phyloP scores from a whole-genome alignment of 2,888 invertebrate species.

The Diloba caeruleocephala region DNA sequence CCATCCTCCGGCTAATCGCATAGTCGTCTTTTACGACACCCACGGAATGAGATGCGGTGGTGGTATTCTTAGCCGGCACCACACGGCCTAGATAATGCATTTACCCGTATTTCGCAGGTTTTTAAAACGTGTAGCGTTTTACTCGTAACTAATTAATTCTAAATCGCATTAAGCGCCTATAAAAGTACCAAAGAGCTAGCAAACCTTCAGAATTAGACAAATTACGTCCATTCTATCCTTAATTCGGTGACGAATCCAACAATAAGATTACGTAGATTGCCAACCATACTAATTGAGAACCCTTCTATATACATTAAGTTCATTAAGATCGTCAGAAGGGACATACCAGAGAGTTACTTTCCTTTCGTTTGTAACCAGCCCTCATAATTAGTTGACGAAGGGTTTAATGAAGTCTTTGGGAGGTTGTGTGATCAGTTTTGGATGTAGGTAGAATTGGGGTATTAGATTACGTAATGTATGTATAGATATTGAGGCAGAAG shows the following conservation, averaged over 20 bases:
- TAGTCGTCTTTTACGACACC: too few species aligned
- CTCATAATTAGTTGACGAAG: constrained; percentile 63
- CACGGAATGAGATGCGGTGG: too few species aligned
- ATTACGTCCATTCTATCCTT: constrained; percentile 27
- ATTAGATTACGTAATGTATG: too few species aligned
- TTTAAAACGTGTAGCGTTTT: too few species aligned
- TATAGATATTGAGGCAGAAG: too few species aligned
- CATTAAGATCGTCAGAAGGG: constrained; percentile 50
- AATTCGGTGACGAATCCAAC: constrained; percentile 40
- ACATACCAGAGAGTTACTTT: constrained; percentile 58
- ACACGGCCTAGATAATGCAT: too few species aligned
- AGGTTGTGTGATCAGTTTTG: constrained; percentile 5
- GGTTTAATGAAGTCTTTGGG: constrained; percentile 52
- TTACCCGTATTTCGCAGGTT: too few species aligned
- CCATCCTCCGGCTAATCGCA: too few species aligned
- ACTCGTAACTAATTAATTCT: too few species aligned
- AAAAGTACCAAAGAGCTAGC: not conserved
- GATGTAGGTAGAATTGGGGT: too few species aligned
- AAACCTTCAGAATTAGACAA: constrained; percentile 38
- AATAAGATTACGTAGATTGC: constrained; percentile 58
- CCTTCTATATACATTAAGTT: constrained; percentile 56
- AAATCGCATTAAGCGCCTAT: constrained; percentile 14
- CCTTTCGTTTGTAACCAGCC: constrained; percentile 61
- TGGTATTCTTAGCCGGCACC: too few species aligned
- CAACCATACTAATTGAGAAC: constrained; percentile 53